Evolutionary conservation across 2,888 invertebrate genomes (phyloP).

Genomic region (Eilema depressum): DNA sequence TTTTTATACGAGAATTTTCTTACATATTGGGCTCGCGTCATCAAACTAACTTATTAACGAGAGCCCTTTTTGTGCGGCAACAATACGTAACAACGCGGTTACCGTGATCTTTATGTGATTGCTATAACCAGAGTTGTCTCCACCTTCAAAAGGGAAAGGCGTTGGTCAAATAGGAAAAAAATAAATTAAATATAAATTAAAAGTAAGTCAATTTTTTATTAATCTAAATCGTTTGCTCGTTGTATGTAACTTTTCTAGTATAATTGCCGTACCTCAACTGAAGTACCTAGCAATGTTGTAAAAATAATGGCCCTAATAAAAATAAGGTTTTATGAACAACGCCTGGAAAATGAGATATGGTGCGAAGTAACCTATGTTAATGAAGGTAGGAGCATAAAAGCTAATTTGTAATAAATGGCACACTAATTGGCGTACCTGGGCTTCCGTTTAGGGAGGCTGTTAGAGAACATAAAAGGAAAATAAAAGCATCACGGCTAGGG

Average conservation of each 20-base stretch:
- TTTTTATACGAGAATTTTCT: too few species aligned
- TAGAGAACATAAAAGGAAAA: constrained; percentile 18
- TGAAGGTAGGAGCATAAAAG: constrained; percentile 21
- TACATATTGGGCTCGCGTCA: too few species aligned
- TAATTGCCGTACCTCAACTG: neutral
- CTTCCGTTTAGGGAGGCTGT: constrained; percentile 6
- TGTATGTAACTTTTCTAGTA: neutral
- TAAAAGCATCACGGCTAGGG: neutral
- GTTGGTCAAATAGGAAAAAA: too few species aligned
- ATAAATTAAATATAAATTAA: too few species aligned
- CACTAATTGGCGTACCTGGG: constrained; percentile 18
- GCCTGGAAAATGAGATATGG: constrained; percentile 16
- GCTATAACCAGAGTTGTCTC: too few species aligned
- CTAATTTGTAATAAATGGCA: constrained; percentile 24
- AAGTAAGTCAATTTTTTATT: neutral
- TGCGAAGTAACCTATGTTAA: constrained; percentile 19
- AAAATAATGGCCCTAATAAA: constrained; percentile 11
- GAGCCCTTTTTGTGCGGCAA: too few species aligned
- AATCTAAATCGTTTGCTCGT: neutral
- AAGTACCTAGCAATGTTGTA: neutral
- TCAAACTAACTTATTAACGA: too few species aligned
- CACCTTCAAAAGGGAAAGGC: too few species aligned
- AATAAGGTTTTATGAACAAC: constrained; percentile 18
- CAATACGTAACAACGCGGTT: too few species aligned
- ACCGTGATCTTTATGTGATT: too few species aligned